Evolutionary conservation across 1,140 invertebrate genomes (phyloP).

Genomic region (Pogonognathellus flavescens): DNA sequence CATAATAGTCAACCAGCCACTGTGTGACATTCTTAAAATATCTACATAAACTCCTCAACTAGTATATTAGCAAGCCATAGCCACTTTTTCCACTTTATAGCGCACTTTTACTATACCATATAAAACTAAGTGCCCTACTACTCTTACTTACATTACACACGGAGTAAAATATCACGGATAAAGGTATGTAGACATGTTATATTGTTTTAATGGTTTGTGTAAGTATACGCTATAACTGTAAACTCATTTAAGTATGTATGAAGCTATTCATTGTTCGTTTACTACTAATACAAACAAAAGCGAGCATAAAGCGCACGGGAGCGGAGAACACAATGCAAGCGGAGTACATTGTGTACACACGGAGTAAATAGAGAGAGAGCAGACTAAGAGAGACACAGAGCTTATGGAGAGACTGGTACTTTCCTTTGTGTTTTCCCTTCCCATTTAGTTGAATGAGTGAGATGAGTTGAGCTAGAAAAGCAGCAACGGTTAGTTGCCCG

Average conservation of each 20-base stretch:
- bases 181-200: not conserved
- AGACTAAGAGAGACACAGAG: not conserved
- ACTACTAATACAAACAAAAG: not conserved
- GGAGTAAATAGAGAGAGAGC: not conserved
- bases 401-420: not conserved
- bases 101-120: too few relatives aligned
- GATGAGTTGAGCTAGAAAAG: slow-evolving; percentile 38
- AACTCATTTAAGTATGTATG: too few relatives aligned
- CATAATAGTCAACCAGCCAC: not conserved
- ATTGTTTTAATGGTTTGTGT: too few relatives aligned
- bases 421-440: slow-evolving; percentile 27
- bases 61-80: not conserved
- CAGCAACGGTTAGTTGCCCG: slow-evolving; percentile 44
- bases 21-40: not conserved
- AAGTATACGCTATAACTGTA: too few relatives aligned
- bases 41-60: not conserved
- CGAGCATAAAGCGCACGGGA: not conserved
- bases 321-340: not conserved
- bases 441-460: slow-evolving; percentile 40
- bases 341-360: not conserved
- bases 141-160: too few relatives aligned
- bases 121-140: too few relatives aligned
- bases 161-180: not conserved
- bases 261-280: not conserved
- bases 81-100: too few relatives aligned